A percentile compares a stretch with the other conserved stretches of the same genome.
These are phyloP conservation scores for Microcebus murinus DNA, from an alignment of 2,113 vertebrate genomes.

Conservation along the genomic window DNA sequence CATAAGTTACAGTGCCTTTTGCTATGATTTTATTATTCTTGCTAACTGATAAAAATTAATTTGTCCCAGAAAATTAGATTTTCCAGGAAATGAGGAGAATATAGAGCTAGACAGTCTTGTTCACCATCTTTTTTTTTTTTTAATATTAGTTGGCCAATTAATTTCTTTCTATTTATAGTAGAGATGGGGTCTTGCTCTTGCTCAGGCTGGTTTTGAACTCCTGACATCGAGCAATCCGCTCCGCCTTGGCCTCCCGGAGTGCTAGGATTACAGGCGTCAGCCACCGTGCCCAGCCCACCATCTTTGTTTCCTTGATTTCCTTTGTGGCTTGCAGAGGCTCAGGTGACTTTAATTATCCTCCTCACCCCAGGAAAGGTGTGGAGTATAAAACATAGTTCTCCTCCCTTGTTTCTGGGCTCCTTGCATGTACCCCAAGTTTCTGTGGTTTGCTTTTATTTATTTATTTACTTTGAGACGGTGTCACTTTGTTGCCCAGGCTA, in stretches of 20 bases:
- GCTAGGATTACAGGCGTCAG: too few relatives aligned
- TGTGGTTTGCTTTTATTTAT: background rate
- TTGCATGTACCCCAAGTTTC: background rate
- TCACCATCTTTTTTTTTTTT: background rate
- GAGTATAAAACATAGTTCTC: background rate
- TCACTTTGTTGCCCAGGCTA: too few relatives aligned
- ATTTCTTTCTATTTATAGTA: too few relatives aligned
- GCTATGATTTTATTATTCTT: background rate
- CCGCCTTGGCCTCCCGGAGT: too few relatives aligned
- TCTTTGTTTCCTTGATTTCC: background rate
- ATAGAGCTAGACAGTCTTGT: background rate
- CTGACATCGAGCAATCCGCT: too few relatives aligned
- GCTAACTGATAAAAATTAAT: background rate
- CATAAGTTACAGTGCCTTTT: background rate
- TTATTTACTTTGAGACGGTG: too few relatives aligned
- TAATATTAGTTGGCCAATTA: too few relatives aligned
- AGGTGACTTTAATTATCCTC: background rate
- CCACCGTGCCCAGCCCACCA: too few relatives aligned
- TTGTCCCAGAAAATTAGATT: background rate
- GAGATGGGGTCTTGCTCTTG: too few relatives aligned
- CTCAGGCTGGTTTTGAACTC: too few relatives aligned
- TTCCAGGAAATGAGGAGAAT: background rate
- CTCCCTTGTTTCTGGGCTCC: background rate
- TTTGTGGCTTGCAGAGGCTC: background rate
- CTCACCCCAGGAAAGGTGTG: background rate